Conservation (phyloP, 2,888 invertebrate species). For the Phortica magna region DNA sequence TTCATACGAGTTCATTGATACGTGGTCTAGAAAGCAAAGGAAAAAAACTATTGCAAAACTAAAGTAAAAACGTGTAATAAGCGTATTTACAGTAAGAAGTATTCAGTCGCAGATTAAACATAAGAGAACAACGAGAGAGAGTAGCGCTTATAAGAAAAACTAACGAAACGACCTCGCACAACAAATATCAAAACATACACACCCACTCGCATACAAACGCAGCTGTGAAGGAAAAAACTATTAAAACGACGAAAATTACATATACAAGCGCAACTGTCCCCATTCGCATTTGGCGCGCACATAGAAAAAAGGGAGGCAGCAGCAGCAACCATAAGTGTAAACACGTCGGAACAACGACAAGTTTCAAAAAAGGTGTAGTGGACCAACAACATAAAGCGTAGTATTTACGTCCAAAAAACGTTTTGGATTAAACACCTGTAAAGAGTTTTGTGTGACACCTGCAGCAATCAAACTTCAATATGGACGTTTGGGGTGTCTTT, state of each 20-base stretch:
- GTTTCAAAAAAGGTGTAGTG: conserved; percentile 35
- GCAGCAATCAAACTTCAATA: background rate
- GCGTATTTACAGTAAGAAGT: background rate
- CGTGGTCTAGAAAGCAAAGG: conserved; percentile 47
- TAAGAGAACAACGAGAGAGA: conserved; percentile 40
- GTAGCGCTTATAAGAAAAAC: conserved; percentile 43
- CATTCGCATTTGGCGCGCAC: conserved; percentile 34
- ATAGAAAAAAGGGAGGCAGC: background rate
- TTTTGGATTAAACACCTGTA: conserved; percentile 29
- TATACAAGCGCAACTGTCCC: conserved; percentile 15
- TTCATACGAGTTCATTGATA: conserved; percentile 61
- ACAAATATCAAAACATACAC: conserved; percentile 52
- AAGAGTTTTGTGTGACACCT: background rate
- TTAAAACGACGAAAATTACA: background rate
- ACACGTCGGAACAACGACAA: background rate
- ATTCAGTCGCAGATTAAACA: background rate
- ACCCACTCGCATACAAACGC: conserved; percentile 37
- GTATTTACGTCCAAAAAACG: conserved; percentile 36
- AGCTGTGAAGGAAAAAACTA: conserved; percentile 39
- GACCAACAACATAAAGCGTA: conserved; percentile 21
- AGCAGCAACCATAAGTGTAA: background rate
- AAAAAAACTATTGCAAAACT: conserved; percentile 35
- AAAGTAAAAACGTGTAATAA: background rate
- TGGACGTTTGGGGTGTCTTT: conserved; percentile 77
- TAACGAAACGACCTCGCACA: conserved; percentile 68